Evolutionary conservation across 2,888 invertebrate species (phyloP), one percentile per base, ranked within the genome.

Genomic region (Tetragonula carbonaria): DNA sequence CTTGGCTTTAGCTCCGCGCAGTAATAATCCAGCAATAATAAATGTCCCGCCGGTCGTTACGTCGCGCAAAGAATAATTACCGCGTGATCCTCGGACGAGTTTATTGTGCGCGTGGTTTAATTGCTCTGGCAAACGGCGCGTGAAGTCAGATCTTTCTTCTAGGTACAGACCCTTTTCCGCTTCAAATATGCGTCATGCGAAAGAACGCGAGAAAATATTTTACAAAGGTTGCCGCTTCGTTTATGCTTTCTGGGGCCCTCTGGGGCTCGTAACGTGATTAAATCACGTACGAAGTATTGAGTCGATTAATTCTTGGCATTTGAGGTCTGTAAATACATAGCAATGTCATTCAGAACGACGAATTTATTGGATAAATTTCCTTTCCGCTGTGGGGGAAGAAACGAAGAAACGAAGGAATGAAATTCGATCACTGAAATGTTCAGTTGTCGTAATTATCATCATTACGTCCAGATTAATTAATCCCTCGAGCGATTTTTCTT

Each of bases 111-210:
- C 33, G 63, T 18, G 59, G 33, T 77, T 77, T 85, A 85, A 85
- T 85, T 85, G 82, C 75, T 50, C 14, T 55, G 70, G 28, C 73
- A 74, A 85, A 79, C 85, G 83, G 76, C 72, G 73, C 85, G 73
- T 74, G 83, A 83, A 50, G 53, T 65, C n/a, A 45, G 38, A 77
- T 53, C 68, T 74, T 76, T 74, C 65, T 53, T 67, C 33, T 16
- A 23, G 33, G 28, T 45, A 53, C 28, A 67, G 66, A 51, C 53
- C 66, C 59, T 45, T 81, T 78, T 53, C 62, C 66, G 21, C 28
- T 62, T 38, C 28, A 45, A 67, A 33, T 16, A 23, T 28, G 28
- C 59, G 23, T 63, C 72, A 14, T 81, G 28, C 67, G 57, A 70
- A 74, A 59, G 66, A 38, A 72, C 45, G 53, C 62, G n/a, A 62